Percentiles rank a stretch among this genome's conserved stretches.
Evolutionary conservation across 2,113 vertebrate genomes (phyloP).

Genomic region (Paraplagusia blochii): DNA sequence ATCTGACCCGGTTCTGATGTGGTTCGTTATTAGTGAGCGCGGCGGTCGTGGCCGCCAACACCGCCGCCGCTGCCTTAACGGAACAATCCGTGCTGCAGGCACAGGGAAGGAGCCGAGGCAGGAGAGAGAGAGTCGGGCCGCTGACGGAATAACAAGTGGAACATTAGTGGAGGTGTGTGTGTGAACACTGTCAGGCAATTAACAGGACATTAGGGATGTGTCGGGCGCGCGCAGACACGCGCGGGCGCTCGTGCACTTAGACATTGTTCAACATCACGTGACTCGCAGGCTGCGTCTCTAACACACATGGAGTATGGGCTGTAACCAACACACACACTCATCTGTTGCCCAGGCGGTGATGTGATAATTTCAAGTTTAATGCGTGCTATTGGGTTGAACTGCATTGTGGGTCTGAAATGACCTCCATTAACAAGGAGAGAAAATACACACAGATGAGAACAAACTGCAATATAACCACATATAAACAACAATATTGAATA

Average conservation of each 20-base stretch:
- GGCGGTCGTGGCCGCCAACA: no score
- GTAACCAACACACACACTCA: no score
- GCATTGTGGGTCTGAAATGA: no score
- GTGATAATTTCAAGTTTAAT: no score
- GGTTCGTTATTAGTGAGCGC: constrained; percentile 82
- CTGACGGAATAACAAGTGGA: constrained; percentile 92
- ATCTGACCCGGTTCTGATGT: constrained; percentile 66
- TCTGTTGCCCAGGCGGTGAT: no score
- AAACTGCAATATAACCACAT: no score
- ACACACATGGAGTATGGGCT: no score
- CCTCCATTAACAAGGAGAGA: no score
- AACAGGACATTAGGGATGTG: constrained; percentile 77
- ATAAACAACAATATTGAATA: no score
- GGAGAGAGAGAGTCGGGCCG: constrained; percentile 66
- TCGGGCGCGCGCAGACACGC: constrained; percentile 31
- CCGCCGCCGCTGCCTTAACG: constrained; percentile 82
- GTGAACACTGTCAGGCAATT: constrained; percentile 94
- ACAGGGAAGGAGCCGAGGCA: constrained; percentile 12
- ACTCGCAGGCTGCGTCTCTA: background rate
- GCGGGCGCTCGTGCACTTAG: constrained; percentile 7
- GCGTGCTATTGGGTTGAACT: no score
- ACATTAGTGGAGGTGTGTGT: constrained; percentile 97
- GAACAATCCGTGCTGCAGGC: constrained; percentile 79
- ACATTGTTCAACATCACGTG: constrained; percentile 1
- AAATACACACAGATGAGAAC: no score